These are phyloP conservation scores for Gymnosoma rotundatum DNA, from an alignment of 2,888 invertebrate species.

Conservation along the genomic window DNA sequence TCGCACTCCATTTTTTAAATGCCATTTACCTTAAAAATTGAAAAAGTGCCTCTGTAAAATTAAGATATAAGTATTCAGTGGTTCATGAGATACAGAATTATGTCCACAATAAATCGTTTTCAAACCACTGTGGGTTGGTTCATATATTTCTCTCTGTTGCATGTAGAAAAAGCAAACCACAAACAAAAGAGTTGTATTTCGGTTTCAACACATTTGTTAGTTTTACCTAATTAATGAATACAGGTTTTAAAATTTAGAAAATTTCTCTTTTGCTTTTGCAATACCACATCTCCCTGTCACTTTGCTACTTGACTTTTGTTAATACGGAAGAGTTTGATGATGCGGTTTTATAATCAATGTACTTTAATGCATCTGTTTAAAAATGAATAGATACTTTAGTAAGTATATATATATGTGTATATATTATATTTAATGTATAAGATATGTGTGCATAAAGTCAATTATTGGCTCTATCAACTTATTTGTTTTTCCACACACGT, in stretches of 20 bases:
- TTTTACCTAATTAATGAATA: slow-evolving; percentile 49
- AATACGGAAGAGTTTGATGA: slow-evolving; percentile 54
- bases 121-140: too few relatives aligned
- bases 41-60: too few relatives aligned
- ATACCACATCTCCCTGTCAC: background rate
- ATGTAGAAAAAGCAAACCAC: background rate
- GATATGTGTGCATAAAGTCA: too few relatives aligned
- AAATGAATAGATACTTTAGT: background rate
- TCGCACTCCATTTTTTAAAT: too few relatives aligned
- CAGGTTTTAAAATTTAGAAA: slow-evolving; percentile 27
- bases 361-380: background rate
- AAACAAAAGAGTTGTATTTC: background rate
- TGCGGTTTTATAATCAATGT: slow-evolving; percentile 37
- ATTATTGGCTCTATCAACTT: too few relatives aligned
- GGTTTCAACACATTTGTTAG: slow-evolving; percentile 40
- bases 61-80: too few relatives aligned
- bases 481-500: too few relatives aligned
- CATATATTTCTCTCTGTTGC: slow-evolving; percentile 2
- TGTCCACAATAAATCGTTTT: too few relatives aligned
- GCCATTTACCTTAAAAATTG: too few relatives aligned
- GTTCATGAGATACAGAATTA: too few relatives aligned
- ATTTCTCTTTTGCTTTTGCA: slow-evolving; percentile 15
- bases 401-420: too few relatives aligned
- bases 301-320: background rate
- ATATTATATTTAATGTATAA: too few relatives aligned